A percentile compares a stretch with the other conserved stretches of the same genome.
phyloP scores from a whole-genome alignment of 2,888 invertebrate species.

The Thyatira batis region DNA sequence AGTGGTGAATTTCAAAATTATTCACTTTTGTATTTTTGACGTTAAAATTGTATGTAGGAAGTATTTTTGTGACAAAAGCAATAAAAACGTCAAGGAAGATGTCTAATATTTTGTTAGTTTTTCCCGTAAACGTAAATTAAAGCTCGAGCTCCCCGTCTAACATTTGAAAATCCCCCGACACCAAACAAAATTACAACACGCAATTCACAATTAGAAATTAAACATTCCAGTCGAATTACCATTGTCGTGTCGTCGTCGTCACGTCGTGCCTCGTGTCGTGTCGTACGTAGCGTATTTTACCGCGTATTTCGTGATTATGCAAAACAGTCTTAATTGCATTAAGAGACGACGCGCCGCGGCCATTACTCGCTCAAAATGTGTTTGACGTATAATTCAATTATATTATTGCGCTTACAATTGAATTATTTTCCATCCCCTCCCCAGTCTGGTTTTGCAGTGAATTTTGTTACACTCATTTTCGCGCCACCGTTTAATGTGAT shows the following conservation, averaged over 20 bases:
- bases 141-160: background rate
- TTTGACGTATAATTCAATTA: conserved; percentile 75
- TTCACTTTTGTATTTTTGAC: too few relatives aligned
- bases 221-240: conserved; percentile 39
- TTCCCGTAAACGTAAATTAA: background rate
- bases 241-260: conserved; percentile 1
- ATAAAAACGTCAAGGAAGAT: too few relatives aligned
- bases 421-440: conserved; percentile 55
- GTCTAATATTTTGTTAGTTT: background rate
- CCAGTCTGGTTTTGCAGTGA: conserved; percentile 44
- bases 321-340: conserved; percentile 68
- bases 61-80: too few relatives aligned
- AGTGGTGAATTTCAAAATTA: too few relatives aligned
- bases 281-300: conserved; percentile 21
- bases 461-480: conserved; percentile 42
- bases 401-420: conserved; percentile 69
- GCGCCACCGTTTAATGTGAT: conserved; percentile 20
- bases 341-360: conserved; percentile 46
- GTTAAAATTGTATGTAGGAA: too few relatives aligned
- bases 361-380: conserved; percentile 64
- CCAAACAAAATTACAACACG: conserved; percentile 34
- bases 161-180: conserved; percentile 27
- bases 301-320: conserved; percentile 64
- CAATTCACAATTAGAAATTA: conserved; percentile 51
- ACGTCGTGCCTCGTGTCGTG: conserved; percentile 20